These are phyloP conservation scores for Ceryle rudis DNA, from an alignment of 2,797 vertebrate genomes.

Conservation along the genomic window DNA sequence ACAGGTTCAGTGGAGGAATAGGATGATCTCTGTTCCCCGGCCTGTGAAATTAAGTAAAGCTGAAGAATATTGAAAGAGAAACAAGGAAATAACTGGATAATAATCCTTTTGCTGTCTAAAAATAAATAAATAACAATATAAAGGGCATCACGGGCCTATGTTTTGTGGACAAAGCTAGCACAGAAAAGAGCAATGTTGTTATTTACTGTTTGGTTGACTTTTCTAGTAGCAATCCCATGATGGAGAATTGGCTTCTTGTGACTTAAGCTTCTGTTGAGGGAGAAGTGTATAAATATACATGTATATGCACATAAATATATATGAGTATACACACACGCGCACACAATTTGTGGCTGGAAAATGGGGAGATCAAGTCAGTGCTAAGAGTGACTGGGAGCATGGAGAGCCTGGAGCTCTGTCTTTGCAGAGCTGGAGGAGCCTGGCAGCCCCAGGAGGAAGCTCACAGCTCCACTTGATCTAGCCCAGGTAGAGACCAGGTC, in stretches of 20 bases:
- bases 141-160: neutral
- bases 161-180: neutral
- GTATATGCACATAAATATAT: accelerated
- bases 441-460: neutral
- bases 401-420: neutral
- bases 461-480: accelerated
- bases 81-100: neutral
- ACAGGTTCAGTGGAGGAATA: slow-evolving; percentile 14
- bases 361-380: neutral
- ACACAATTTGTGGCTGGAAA: neutral
- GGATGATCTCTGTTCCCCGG: slow-evolving; percentile 45
- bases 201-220: neutral
- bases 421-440: neutral
- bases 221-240: neutral
- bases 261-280: neutral
- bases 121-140: neutral
- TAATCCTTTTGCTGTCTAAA: neutral
- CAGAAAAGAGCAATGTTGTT: neutral
- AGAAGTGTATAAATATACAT: neutral
- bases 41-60: slow-evolving; percentile 44
- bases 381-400: neutral
- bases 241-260: neutral
- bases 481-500: neutral
- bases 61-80: slow-evolving; percentile 37
- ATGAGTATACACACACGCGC: neutral